A percentile compares a stretch with the other conserved stretches of the same genome.
These are phyloP conservation scores for Pycnomerus fuliginosus DNA, from an alignment of 2,888 invertebrate species.

Conservation along the genomic window DNA sequence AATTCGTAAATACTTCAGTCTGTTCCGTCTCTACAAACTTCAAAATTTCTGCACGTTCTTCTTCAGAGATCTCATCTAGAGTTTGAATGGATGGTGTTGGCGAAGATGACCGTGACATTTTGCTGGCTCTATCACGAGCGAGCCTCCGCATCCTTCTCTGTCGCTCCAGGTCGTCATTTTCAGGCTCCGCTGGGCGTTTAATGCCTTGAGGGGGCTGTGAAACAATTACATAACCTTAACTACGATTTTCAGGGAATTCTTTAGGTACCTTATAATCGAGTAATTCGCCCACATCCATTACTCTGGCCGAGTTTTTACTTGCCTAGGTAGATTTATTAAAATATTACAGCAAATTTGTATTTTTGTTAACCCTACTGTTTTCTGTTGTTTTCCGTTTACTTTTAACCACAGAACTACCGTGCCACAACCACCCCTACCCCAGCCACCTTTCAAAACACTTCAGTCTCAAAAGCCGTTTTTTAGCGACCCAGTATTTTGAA, in stretches of 20 bases:
- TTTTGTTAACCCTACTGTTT: too few species aligned
- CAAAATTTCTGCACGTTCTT: constrained; percentile 77
- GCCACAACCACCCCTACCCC: too few species aligned
- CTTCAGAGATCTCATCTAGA: constrained; percentile 61
- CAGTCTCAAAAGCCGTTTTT: too few species aligned
- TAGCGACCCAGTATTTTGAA: too few species aligned
- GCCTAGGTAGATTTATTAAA: too few species aligned
- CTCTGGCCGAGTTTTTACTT: too few species aligned
- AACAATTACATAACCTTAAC: constrained; percentile 26
- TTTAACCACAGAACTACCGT: too few species aligned
- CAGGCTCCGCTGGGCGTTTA: constrained; percentile 66
- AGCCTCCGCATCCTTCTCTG: constrained; percentile 63
- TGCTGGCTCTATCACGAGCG: constrained; percentile 57
- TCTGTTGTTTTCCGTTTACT: too few species aligned
- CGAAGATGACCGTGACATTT: constrained; percentile 52
- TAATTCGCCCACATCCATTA: constrained; percentile 62
- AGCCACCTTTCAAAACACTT: too few species aligned
- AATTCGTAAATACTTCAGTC: constrained; percentile 62
- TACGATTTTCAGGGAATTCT: constrained; percentile 3
- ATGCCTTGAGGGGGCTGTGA: constrained; percentile 84
- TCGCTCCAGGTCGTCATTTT: constrained; percentile 66
- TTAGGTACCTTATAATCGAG: constrained; percentile 58
- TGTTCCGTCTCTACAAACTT: constrained; percentile 82
- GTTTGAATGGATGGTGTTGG: constrained; percentile 54
- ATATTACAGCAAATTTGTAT: too few species aligned